Conservation (phyloP, 2,888 invertebrate species). For the Metallyticus violacea region DNA sequence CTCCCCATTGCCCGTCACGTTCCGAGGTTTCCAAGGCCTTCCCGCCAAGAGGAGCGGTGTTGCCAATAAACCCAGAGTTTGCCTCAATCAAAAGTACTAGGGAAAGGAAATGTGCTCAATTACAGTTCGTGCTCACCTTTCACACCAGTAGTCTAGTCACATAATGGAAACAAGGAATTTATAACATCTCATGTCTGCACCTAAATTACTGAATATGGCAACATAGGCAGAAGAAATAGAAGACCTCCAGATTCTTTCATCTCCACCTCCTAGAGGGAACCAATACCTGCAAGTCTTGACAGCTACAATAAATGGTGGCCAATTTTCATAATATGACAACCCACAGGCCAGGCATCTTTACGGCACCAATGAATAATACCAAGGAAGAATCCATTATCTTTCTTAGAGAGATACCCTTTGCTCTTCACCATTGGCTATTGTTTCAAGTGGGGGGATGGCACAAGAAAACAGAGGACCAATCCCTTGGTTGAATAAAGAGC, state of each 20-base stretch:
- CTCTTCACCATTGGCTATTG: constrained; percentile 38
- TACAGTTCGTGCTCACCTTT: neutral
- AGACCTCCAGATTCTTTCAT: constrained; percentile 30
- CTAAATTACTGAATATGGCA: constrained; percentile 25
- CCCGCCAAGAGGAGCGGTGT: constrained; percentile 22
- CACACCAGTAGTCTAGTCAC: neutral
- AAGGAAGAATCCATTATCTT: constrained; percentile 29
- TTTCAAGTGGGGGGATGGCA: constrained; percentile 37
- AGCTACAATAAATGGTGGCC: constrained; percentile 37
- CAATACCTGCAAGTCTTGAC: constrained; percentile 35
- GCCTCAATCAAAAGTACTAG: neutral
- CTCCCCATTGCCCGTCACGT: constrained; percentile 31
- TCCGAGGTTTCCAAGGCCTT: constrained; percentile 30
- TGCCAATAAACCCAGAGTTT: constrained; percentile 17
- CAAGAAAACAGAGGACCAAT: constrained; percentile 26
- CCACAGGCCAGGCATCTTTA: constrained; percentile 21
- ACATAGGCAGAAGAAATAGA: constrained; percentile 15
- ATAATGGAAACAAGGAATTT: neutral
- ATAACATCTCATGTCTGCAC: neutral
- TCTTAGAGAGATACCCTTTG: constrained; percentile 22
- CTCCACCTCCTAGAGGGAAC: constrained; percentile 22
- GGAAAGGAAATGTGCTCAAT: neutral
- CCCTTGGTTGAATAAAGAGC: constrained; percentile 25
- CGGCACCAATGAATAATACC: constrained; percentile 31
- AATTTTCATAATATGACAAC: constrained; percentile 38